phyloP scores from a whole-genome alignment of 2,888 invertebrate species.

The Empis livida region DNA sequence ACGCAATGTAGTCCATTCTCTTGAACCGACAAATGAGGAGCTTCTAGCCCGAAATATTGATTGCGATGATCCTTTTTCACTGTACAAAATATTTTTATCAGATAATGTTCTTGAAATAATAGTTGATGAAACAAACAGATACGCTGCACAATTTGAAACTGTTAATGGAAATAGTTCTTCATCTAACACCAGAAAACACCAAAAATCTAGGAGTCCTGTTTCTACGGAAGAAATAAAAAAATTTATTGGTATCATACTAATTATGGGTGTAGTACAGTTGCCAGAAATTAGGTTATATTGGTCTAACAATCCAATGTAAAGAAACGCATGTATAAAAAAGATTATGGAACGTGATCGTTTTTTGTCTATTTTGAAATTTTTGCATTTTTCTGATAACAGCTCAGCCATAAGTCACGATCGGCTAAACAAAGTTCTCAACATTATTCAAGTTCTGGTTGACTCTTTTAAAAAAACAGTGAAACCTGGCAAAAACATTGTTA shows the following conservation, averaged over 20 bases:
- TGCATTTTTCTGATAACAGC: conserved; percentile 18
- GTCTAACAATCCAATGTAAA: conserved; percentile 15
- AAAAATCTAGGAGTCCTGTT: conserved; percentile 12
- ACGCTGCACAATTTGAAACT: conserved; percentile 9
- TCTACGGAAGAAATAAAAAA: conserved; percentile 10
- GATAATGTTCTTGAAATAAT: conserved; percentile 12
- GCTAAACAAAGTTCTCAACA: conserved; percentile 9
- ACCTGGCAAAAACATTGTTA: conserved; percentile 18
- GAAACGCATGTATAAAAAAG: conserved; percentile 15
- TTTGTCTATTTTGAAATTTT: conserved; percentile 16
- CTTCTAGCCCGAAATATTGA: conserved; percentile 40
- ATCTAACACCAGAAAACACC: conserved; percentile 11
- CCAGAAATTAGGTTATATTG: conserved; percentile 11
- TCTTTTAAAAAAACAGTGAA: conserved; percentile 4
- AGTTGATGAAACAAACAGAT: conserved; percentile 13
- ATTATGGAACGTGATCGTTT: conserved; percentile 18
- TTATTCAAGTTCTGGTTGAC: conserved; percentile 3
- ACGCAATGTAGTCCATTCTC: not conserved
- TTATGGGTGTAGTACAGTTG: conserved; percentile 8
- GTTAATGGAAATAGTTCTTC: conserved; percentile 11
- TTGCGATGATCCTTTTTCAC: conserved; percentile 9
- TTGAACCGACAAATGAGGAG: conserved; percentile 22
- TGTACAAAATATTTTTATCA: conserved; percentile 11
- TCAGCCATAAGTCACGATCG: conserved; percentile 12
- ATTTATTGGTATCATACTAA: conserved; percentile 12